Evolutionary conservation across 1,140 invertebrate genomes (phyloP), one percentile per base, ranked within the genome.

Genomic region (Nasonia longicornis): DNA sequence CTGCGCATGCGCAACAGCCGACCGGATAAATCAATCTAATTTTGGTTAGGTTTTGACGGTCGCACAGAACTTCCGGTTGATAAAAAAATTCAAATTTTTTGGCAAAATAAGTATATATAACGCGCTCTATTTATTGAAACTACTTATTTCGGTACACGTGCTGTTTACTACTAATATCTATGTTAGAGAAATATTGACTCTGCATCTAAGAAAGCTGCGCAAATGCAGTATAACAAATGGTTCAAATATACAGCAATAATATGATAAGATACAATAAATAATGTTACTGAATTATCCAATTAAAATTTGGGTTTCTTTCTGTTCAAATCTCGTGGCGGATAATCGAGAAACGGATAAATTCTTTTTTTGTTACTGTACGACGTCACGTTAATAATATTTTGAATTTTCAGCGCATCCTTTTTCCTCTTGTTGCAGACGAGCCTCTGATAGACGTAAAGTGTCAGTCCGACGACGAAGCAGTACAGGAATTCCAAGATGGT

Each of bases 401-500:
- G 10, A 31, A 35, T 35, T 35, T 70, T 70, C 11, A 16, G 7
- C 2, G 10, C 31, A 12, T 70, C 22, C 11, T 70, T 35, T 6
- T 70, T 29, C 16, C 67, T 31, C 8, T 35, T 70, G 31, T 12
- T 70, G 29, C 1, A 11, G 1, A 16, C 6, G 3, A 70, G 16
- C 11, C 6, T 72, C 22, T 22, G 14, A 48, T 45, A 45, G 7
- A 72, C 16, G 22, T 8, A 72, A 14, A 72, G n/a, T n/a, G 42
- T 48, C 35, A 48, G 6, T 6, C 12, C 70, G 29, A 42, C 35
- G 10, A 72, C 6, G 10, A 42, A 26, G 70, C 42, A 72, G 42
- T 72, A 72, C n/a, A 45, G 3, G n/a, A 72, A 72, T 72, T 72
- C 70, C n/a, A 72, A 38, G 8, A 72, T 20, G 6, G 70, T 72